Base-by-base conservation (phyloP, 2,888 invertebrate genomes). In the Tipula vernalis region DNA sequence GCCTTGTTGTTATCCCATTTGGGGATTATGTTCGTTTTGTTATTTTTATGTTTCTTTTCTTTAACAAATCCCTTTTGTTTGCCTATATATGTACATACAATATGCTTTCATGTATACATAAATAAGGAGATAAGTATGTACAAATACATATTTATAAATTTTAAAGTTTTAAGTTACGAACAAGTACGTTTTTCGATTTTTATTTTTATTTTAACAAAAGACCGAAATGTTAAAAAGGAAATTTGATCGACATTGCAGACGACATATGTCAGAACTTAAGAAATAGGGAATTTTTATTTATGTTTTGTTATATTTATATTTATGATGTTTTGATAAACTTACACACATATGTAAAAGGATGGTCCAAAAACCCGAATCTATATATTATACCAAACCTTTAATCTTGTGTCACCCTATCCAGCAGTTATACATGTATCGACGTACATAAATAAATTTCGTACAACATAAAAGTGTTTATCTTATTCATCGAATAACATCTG, bases 181-280 rank as follows among this genome's bases (percentile, higher is more conserved):
- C 10, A 12, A 15, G 15, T 57, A 28, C 28, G 28, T 57, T 15
- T 44, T 44, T 44, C 71, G 28, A 51, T 4, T 15, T 18, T 57
- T 51, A n/a, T 51, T 12, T 51, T 12, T n/a, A 3, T 51, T n/a
- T 57, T 28, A 71, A 71, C 71, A 71, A 71, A 28, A 71, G 71
- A 28, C 71, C 71, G 71, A 71, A 71, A 71, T 71, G 71, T 28
- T 28, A 71, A 28, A 71, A 71, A 71, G 18, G 71, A 28, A 71
- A 71, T 71, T 71, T 71, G 71, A 71, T 71, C 71, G 71, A 71
- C 71, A 71, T 71, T 71, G 71, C 71, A 71, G 71, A 71, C 71
- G 71, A 71, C 71, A 71, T 71, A 71, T 71, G 71, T 71, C 71
- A 71, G 2, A 71, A 71, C 28, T 28, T 71, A 71, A 71, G 28